Evolutionary conservation across 2,888 invertebrate species (phyloP).

Genomic region (Eubasilissa splendida): DNA sequence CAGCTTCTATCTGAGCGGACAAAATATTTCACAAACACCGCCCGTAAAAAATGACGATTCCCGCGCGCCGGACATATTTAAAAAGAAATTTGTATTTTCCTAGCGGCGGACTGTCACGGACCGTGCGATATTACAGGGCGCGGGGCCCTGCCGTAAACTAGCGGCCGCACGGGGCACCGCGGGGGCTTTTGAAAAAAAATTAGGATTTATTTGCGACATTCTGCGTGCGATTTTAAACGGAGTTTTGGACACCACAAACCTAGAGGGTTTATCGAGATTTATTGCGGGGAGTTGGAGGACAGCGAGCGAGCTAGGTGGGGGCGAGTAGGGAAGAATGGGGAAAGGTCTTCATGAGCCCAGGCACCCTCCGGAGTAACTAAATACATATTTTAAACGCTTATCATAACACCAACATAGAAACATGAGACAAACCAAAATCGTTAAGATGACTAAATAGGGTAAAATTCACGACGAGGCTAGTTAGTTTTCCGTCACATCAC

Average conservation of each 20-base stretch:
- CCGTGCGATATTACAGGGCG: background rate
- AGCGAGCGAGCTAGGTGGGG: background rate
- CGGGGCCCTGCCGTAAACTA: background rate
- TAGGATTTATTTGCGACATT: constrained; percentile 44
- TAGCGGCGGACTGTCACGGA: background rate
- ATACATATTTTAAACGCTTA: background rate
- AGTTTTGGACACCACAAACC: constrained; percentile 44
- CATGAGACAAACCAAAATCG: background rate
- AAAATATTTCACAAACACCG: background rate
- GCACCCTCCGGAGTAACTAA: background rate
- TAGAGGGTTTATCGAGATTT: constrained; percentile 45
- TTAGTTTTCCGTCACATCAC: constrained; percentile 6
- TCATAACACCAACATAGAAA: background rate
- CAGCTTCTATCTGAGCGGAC: no score
- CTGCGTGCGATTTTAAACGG: constrained; percentile 41
- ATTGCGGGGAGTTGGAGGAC: constrained; percentile 22
- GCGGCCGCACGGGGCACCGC: constrained; percentile 1
- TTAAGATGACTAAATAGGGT: constrained; percentile 12
- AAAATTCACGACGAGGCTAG: background rate
- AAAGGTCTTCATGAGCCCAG: background rate
- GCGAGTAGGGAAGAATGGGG: background rate
- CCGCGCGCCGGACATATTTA: background rate
- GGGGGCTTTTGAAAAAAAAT: constrained; percentile 35
- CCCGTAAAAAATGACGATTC: background rate
- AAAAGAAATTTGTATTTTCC: constrained; percentile 12